Conservation (phyloP, 2,113 vertebrate species). For the Phrynosoma blainvillii region DNA sequence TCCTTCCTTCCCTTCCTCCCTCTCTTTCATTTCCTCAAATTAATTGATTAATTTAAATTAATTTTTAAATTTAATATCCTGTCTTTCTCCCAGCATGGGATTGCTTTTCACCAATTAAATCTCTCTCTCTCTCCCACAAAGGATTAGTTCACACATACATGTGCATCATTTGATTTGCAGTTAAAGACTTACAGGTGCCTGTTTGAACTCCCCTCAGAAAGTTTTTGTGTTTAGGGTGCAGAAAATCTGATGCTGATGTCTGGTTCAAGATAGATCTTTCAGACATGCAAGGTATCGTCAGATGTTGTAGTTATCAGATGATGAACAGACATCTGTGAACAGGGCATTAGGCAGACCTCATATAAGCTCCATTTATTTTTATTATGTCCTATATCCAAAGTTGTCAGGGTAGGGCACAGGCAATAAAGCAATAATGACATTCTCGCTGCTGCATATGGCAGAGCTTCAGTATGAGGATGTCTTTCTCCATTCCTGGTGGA, state of each 20-base stretch:
- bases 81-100: too few relatives aligned
- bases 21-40: too few relatives aligned
- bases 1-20: too few relatives aligned
- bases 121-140: background rate
- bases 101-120: background rate
- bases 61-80: too few relatives aligned
- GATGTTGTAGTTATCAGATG: background rate
- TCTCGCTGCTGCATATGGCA: background rate
- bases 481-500: background rate
- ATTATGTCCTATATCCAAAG: too few relatives aligned
- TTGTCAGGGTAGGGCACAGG: too few relatives aligned
- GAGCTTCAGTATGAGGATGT: too few relatives aligned
- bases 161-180: background rate
- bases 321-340: background rate
- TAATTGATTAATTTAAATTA: too few relatives aligned
- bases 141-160: background rate
- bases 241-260: background rate
- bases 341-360: too few relatives aligned
- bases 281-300: background rate
- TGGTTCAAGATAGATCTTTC: background rate
- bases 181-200: background rate
- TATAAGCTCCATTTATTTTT: background rate
- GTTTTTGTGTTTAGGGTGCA: background rate
- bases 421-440: too few relatives aligned
- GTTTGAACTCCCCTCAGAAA: background rate